Evolutionary conservation across 1,140 invertebrate genomes (phyloP), one percentile per base, ranked within the genome.

Genomic region (Antheraea pernyi): DNA sequence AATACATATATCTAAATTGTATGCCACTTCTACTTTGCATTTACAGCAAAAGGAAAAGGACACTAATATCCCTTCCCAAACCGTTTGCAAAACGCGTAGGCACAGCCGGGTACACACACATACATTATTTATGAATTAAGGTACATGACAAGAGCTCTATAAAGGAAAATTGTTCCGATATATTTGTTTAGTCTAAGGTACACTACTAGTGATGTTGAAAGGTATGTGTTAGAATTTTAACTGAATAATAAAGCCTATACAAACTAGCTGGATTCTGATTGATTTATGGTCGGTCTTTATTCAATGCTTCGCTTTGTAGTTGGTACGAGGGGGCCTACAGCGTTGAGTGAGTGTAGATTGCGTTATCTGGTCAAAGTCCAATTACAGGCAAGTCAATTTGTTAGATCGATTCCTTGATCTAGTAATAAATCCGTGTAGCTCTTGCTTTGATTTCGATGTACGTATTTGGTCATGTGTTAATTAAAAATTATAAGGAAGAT

Each of bases 111-210:
- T 42, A 53, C 46, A 16, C 46, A 53, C 16, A 13, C 46, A 53
- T 53, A 53, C 46, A 53, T 53, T 53, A 53, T 53, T 53, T 53
- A 53, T 53, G 46, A 53, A 53, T 53, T 53, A 53, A 53, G 46
- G 46, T 13, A 53, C 46, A n/a, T 13, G 46, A 53, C 46, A 53
- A 53, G n/a, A n/a, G 9, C 46, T 16, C 11, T 53, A 53, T 53
- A 53, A 53, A 53, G 46, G 46, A 16, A 53, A 53, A 16, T 53
- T 53, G 46, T 53, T 53, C 16, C 46, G 46, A 53, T 53, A 53
- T 53, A 53, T 53, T 53, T 53, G 46, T 53, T 53, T 53, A 53
- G 46, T 53, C 46, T 13, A 53, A 53, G 46, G 46, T 53, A n/a
- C n/a, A n/a, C n/a, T n/a, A n/a, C 6, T 53, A 53, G 46, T 53